Conservation (phyloP, 2,888 invertebrate species). For the Mesodorylaimus sp. region DNA sequence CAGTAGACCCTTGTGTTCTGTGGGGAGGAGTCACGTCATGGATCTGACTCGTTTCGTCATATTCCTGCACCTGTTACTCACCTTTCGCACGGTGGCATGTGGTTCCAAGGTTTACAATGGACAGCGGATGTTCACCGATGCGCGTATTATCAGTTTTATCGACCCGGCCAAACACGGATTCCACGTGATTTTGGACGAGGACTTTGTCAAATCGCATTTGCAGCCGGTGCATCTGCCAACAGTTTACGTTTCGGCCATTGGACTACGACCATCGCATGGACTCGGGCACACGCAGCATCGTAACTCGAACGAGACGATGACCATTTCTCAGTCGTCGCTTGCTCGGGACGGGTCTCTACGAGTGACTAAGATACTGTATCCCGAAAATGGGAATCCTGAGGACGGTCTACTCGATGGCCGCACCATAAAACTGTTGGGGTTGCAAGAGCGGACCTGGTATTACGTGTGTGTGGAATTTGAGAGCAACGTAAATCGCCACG, state of each 20-base stretch:
- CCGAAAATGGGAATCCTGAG: not conserved
- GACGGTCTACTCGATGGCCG: not conserved
- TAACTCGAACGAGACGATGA: not conserved
- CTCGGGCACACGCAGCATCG: too few relatives aligned
- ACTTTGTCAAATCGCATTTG: not conserved
- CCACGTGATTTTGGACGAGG: not conserved
- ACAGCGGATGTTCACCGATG: too few relatives aligned
- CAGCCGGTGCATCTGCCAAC: not conserved
- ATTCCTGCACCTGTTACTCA: too few relatives aligned
- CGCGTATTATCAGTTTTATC: not conserved
- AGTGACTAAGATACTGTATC: not conserved
- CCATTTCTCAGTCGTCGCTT: not conserved
- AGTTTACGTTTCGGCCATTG: not conserved
- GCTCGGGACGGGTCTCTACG: too few relatives aligned
- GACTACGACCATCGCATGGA: too few relatives aligned
- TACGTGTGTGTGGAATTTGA: conserved; percentile 3
- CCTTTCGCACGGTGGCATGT: too few relatives aligned
- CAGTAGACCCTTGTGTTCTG: too few relatives aligned
- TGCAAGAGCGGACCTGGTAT: not conserved
- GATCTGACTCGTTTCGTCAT: too few relatives aligned
- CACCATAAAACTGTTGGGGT: not conserved
- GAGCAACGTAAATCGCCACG: not conserved
- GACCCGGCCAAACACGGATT: not conserved
- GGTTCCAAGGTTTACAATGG: too few relatives aligned
- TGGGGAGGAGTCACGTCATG: too few relatives aligned